These are phyloP conservation scores for Drosophila tristis DNA, from an alignment of 1,140 invertebrate genomes.

Conservation along the genomic window DNA sequence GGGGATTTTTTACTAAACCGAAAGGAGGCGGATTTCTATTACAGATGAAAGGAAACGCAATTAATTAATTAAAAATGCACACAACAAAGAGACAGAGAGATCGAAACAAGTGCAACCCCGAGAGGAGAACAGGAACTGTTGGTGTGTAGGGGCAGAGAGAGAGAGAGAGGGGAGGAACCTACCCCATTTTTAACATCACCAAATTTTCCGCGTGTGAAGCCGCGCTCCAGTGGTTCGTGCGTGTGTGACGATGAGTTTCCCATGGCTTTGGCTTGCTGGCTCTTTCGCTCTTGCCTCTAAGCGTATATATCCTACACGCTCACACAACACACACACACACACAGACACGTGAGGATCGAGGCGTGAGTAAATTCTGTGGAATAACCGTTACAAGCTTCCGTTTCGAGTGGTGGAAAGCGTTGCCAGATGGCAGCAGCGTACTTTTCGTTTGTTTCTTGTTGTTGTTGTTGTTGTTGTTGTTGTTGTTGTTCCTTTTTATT, in stretches of 20 bases:
- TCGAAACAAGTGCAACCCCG: slow-evolving; percentile 69
- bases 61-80: slow-evolving; percentile 13
- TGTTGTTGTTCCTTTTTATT: slow-evolving; percentile 33
- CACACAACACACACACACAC: too few relatives aligned
- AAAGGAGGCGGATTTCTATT: slow-evolving; percentile 86
- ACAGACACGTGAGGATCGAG: slow-evolving; percentile 1
- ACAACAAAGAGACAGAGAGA: slow-evolving; percentile 13
- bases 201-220: slow-evolving; percentile 84
- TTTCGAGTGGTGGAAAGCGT: slow-evolving; percentile 21
- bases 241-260: slow-evolving; percentile 84
- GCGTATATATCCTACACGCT: too few relatives aligned
- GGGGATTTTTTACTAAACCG: slow-evolving; percentile 87
- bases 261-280: slow-evolving; percentile 52
- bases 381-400: slow-evolving; percentile 68
- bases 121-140: not conserved
- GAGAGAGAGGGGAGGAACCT: slow-evolving; percentile 48
- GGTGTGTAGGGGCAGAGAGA: too few relatives aligned
- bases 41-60: not conserved
- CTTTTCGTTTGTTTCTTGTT: slow-evolving; percentile 7
- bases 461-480: slow-evolving; percentile 31
- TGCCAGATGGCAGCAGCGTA: slow-evolving; percentile 57
- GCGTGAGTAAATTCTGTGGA: slow-evolving; percentile 71
- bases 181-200: slow-evolving; percentile 84
- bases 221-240: slow-evolving; percentile 84
- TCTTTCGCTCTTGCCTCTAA: slow-evolving; percentile 1